These are phyloP conservation scores for Zelleria hepariella DNA, from an alignment of 2,888 invertebrate genomes.

Conservation along the genomic window DNA sequence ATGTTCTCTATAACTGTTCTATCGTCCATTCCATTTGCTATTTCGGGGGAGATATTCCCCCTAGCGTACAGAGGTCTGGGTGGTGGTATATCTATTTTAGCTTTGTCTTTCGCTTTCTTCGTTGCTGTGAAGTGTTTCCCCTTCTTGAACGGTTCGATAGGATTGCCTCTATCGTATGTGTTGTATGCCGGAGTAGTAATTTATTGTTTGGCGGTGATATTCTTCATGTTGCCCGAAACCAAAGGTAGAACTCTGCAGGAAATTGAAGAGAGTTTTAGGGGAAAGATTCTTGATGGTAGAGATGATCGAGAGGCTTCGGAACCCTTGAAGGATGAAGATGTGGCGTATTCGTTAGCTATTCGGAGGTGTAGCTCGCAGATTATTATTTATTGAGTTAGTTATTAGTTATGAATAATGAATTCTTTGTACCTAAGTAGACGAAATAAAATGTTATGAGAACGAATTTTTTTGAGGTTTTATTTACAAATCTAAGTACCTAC, in stretches of 20 bases:
- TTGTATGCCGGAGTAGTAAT: slow-evolving; percentile 68
- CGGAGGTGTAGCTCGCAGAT: too few species aligned
- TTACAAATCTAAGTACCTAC: too few species aligned
- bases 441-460: too few species aligned
- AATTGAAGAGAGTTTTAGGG: slow-evolving; percentile 72
- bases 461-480: too few species aligned
- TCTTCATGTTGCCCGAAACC: slow-evolving; percentile 75
- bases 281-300: too few species aligned
- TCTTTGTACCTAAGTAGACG: too few species aligned
- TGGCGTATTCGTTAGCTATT: too few species aligned
- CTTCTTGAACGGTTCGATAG: slow-evolving; percentile 53
- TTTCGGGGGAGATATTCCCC: slow-evolving; percentile 79
- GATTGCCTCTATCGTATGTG: slow-evolving; percentile 69
- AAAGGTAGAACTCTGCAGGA: slow-evolving; percentile 75
- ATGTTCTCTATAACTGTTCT: slow-evolving; percentile 71
- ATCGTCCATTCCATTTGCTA: slow-evolving; percentile 76
- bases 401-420: too few species aligned
- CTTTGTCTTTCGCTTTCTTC: slow-evolving; percentile 72
- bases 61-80: slow-evolving; percentile 72
- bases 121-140: slow-evolving; percentile 74
- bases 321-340: too few species aligned
- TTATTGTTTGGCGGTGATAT: slow-evolving; percentile 63
- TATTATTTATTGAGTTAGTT: too few species aligned
- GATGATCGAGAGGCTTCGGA: too few species aligned
- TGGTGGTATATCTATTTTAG: slow-evolving; percentile 71